phyloP scores from a whole-genome alignment of 2,113 vertebrate species.

The Irena cyanogastra region DNA sequence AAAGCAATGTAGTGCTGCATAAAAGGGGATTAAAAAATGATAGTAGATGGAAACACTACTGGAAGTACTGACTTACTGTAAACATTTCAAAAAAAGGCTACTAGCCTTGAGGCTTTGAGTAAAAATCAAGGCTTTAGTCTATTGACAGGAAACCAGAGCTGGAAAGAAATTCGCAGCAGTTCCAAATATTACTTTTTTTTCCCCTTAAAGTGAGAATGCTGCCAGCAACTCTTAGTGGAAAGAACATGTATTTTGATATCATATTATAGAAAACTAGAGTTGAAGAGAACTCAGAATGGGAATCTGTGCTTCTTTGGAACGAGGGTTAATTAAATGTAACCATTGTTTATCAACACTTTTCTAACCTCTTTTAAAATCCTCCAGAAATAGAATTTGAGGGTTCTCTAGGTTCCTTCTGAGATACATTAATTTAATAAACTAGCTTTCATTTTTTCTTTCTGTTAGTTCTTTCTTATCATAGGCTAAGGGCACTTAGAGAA shows the following conservation, averaged over 20 bases:
- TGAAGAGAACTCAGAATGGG: not conserved
- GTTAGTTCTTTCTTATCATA: not conserved
- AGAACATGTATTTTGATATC: not conserved
- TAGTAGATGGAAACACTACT: not conserved
- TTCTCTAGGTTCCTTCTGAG: not conserved
- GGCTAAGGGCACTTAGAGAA: not conserved
- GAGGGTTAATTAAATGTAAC: not conserved
- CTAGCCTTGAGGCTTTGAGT: not conserved
- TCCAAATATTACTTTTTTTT: not conserved
- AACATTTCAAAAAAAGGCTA: not conserved
- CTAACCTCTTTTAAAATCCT: not conserved
- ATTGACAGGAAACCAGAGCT: slow-evolving; percentile 5
- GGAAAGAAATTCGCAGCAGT: not conserved
- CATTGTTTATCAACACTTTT: not conserved
- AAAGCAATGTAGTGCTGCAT: not conserved
- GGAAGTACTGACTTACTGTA: not conserved
- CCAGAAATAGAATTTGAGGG: not conserved
- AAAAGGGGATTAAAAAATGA: not conserved
- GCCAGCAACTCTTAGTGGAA: not conserved
- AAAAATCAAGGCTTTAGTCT: not conserved
- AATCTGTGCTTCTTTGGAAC: not conserved
- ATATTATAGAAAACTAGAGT: not conserved
- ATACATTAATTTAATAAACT: not conserved
- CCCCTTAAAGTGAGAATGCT: not conserved
- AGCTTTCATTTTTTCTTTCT: not conserved